A percentile compares a stretch with the other conserved stretches of the same genome.
Conservation (phyloP, 2,113 vertebrate genomes). For the Scophthalmus maximus region DNA sequence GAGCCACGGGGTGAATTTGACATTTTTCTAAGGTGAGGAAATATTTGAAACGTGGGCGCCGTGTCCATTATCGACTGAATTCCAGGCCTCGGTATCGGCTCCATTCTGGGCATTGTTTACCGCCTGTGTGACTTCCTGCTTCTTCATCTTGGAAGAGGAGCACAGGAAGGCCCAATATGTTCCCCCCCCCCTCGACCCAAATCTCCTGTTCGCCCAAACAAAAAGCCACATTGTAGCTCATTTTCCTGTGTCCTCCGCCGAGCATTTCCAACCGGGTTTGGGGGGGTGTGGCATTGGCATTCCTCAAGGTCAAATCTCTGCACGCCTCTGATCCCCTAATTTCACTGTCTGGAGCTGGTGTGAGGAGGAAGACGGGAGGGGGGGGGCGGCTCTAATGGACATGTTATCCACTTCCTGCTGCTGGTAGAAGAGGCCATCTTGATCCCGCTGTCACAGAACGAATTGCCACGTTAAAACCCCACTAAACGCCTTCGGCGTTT, state of each 20-base stretch:
- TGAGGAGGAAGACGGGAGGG: not conserved
- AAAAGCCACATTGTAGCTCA: constrained; percentile 82
- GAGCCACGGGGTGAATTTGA: constrained; percentile 37
- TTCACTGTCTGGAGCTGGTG: constrained; percentile 23
- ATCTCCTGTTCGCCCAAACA: constrained; percentile 77
- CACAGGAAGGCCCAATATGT: constrained; percentile 78
- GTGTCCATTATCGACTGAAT: constrained; percentile 73
- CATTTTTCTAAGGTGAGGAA: constrained; percentile 35
- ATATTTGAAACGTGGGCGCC: constrained; percentile 50
- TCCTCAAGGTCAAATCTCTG: constrained; percentile 72
- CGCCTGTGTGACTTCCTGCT: constrained; percentile 84
- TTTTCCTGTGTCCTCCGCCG: constrained; percentile 81
- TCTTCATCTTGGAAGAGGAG: constrained; percentile 83
- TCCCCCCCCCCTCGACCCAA: constrained; percentile 69
- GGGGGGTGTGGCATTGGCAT: constrained; percentile 53
- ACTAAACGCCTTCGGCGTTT: constrained; percentile 53
- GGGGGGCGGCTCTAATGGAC: constrained; percentile 57
- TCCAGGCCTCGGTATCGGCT: constrained; percentile 68
- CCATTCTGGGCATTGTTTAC: constrained; percentile 82
- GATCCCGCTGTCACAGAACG: constrained; percentile 39
- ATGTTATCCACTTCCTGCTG: constrained; percentile 77
- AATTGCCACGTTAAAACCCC: constrained; percentile 44
- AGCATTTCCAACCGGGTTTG: constrained; percentile 36
- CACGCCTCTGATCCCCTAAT: constrained; percentile 67
- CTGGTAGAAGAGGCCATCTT: constrained; percentile 29